Conservation (phyloP, 2,888 invertebrate species). For the Tetheella fluctuosa region DNA sequence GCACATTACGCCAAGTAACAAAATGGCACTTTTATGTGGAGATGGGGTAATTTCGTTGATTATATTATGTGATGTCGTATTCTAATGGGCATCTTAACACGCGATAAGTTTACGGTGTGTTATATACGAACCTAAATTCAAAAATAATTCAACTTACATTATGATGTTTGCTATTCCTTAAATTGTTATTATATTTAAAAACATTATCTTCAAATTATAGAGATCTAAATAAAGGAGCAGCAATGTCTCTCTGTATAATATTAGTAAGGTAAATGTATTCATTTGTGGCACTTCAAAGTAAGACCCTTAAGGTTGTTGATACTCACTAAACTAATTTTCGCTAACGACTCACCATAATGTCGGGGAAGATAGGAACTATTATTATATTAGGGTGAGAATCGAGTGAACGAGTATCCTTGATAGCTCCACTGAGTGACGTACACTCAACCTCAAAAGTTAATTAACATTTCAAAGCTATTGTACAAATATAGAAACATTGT, state of each 20-base stretch:
- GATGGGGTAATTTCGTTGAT: slow-evolving; percentile 50
- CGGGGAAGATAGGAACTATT: slow-evolving; percentile 37
- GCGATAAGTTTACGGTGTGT: slow-evolving; percentile 15
- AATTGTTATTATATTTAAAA: neutral
- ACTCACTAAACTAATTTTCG: slow-evolving; percentile 43
- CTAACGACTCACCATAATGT: slow-evolving; percentile 42
- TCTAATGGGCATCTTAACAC: slow-evolving; percentile 44
- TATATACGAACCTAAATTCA: slow-evolving; percentile 20
- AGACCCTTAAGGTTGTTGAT: slow-evolving; percentile 28
- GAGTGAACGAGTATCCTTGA: slow-evolving; percentile 33
- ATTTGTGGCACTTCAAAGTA: slow-evolving; percentile 19
- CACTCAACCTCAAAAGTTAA: slow-evolving; percentile 32
- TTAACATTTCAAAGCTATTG: slow-evolving; percentile 26
- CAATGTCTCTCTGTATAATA: neutral
- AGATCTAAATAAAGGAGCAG: neutral
- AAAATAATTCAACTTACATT: neutral
- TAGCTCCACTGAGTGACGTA: slow-evolving; percentile 31
- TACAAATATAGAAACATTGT: slow-evolving; percentile 1
- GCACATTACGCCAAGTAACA: slow-evolving; percentile 49
- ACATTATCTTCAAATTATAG: neutral
- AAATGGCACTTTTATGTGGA: slow-evolving; percentile 47
- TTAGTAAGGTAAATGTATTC: slow-evolving; percentile 11
- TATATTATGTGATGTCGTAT: slow-evolving; percentile 37
- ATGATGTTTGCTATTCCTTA: neutral
- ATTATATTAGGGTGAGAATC: slow-evolving; percentile 44